Conservation (phyloP, 1,140 invertebrate genomes). For the Zaprionus davidi region DNA sequence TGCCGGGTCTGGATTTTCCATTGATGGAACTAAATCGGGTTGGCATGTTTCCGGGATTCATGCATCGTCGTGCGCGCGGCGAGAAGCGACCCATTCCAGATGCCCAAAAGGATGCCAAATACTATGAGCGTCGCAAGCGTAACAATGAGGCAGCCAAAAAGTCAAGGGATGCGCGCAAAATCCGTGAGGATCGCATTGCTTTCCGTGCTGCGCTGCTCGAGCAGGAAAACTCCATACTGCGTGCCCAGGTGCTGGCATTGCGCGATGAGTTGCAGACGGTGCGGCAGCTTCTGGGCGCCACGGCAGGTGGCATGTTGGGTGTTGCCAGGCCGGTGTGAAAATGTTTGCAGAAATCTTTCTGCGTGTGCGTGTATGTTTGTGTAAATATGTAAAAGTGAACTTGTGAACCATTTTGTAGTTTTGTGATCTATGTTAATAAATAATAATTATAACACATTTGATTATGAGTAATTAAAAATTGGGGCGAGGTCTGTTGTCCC, state of each 20-base stretch:
- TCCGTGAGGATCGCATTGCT: conserved; percentile 92
- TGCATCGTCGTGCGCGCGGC: conserved; percentile 87
- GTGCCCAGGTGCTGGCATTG: conserved; percentile 91
- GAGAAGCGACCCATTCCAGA: conserved; percentile 95
- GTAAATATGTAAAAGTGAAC: conserved; percentile 28
- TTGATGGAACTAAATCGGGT: conserved; percentile 77
- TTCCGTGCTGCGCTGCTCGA: conserved; percentile 91
- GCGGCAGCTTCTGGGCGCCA: conserved; percentile 85
- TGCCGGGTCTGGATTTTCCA: conserved; percentile 67
- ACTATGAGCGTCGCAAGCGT: conserved; percentile 92
- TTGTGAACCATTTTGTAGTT: conserved; percentile 36
- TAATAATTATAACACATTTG: background rate
- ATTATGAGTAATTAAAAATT: background rate
- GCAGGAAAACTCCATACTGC: conserved; percentile 93
- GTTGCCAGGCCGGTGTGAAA: conserved; percentile 60
- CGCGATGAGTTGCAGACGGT: conserved; percentile 92
- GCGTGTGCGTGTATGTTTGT: conserved; percentile 44
- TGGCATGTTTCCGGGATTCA: conserved; percentile 74
- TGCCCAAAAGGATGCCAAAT: conserved; percentile 94
- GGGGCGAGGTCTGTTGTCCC: too few species aligned
- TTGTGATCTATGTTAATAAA: conserved; percentile 50
- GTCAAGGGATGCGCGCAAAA: conserved; percentile 92
- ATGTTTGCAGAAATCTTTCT: background rate
- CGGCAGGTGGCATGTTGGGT: conserved; percentile 59
- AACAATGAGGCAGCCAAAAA: conserved; percentile 97